Percentiles rank a stretch among this genome's conserved stretches.
Evolutionary conservation across 1,140 invertebrate genomes (phyloP).

Genomic region (Diabrotica undecimpunctata): DNA sequence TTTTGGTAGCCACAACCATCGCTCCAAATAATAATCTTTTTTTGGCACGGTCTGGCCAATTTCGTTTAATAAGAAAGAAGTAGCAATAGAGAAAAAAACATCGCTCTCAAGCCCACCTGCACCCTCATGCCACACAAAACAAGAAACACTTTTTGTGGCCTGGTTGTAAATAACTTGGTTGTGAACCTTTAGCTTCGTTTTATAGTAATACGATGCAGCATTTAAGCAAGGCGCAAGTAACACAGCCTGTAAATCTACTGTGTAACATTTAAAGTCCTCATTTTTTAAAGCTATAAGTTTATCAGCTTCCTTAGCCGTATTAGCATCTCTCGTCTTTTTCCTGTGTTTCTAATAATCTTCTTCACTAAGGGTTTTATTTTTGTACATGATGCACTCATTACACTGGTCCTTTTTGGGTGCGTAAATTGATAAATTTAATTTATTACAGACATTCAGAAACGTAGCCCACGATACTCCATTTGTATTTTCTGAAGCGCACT

Average conservation of each 20-base stretch:
- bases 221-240: conserved; percentile 35
- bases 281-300: conserved; percentile 21
- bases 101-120: conserved; percentile 44
- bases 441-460: too few species aligned
- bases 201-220: conserved; percentile 33
- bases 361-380: conserved; percentile 5
- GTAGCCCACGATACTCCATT: too few species aligned
- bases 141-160: too few species aligned
- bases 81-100: conserved; percentile 38
- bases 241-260: conserved; percentile 40
- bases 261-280: conserved; percentile 22
- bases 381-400: too few species aligned
- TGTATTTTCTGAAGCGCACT: too few species aligned
- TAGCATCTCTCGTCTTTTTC: conserved; percentile 27
- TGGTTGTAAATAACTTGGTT: too few species aligned
- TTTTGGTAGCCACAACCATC: conserved; percentile 38
- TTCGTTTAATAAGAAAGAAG: conserved; percentile 7
- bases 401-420: conserved; percentile 2
- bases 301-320: conserved; percentile 31
- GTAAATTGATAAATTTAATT: conserved; percentile 3
- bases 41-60: background rate
- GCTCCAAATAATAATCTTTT: conserved; percentile 8
- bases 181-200: too few species aligned
- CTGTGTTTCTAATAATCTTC: conserved; percentile 9
- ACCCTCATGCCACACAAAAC: conserved; percentile 15